phyloP scores from a whole-genome alignment of 2,113 vertebrate genomes.

The Labeo rohita region DNA sequence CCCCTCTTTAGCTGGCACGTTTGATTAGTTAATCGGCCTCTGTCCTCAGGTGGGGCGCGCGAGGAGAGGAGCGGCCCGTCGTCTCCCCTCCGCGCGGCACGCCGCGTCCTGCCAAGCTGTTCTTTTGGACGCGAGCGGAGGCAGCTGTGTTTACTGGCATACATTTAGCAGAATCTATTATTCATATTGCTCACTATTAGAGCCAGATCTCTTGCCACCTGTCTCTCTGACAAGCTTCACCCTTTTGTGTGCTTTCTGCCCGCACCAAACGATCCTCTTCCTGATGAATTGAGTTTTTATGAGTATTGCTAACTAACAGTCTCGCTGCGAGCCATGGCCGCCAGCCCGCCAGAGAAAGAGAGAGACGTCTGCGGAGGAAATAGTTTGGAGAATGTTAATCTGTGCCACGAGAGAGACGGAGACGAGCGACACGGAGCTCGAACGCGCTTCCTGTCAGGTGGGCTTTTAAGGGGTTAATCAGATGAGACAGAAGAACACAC shows the following conservation, averaged over 20 bases:
- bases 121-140: constrained; percentile 99
- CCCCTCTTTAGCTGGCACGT: constrained; percentile 78
- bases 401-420: constrained; percentile 17
- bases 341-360: constrained; percentile 72
- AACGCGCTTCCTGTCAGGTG: constrained; percentile 50
- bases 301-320: constrained; percentile 96
- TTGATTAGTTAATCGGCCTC: constrained; percentile 83
- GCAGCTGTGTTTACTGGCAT: constrained; percentile 99
- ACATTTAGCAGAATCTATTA: constrained; percentile 99
- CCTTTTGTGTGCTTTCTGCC: constrained; percentile 99
- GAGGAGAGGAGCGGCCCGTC: background rate
- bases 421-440: background rate
- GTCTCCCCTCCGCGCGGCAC: too few species aligned
- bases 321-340: constrained; percentile 90
- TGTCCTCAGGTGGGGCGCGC: constrained; percentile 97
- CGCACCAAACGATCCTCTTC: constrained; percentile 99
- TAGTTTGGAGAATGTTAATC: constrained; percentile 75
- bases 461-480: constrained; percentile 40
- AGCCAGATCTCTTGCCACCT: constrained; percentile 99
- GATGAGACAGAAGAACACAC: background rate
- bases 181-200: constrained; percentile 99
- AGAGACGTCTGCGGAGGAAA: constrained; percentile 77
- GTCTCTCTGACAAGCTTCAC: constrained; percentile 99
- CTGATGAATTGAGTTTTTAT: constrained; percentile 99
- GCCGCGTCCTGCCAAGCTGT: constrained; percentile 91